A percentile compares a stretch with the other conserved stretches of the same genome.
phyloP scores from a whole-genome alignment of 2,797 vertebrate genomes.

The Enteromius unitaeniatus region DNA sequence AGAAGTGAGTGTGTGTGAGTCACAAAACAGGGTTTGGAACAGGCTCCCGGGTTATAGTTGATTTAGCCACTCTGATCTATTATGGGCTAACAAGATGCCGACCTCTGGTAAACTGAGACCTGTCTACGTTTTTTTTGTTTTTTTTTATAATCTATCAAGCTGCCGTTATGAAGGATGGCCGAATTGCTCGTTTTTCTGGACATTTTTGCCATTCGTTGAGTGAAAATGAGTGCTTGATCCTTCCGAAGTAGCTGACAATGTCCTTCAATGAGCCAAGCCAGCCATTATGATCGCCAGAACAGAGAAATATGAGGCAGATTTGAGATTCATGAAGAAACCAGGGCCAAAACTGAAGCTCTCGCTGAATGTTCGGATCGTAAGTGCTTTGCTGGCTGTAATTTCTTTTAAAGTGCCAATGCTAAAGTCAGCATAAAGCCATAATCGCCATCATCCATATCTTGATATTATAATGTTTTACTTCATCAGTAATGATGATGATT shows the following conservation, averaged over 20 bases:
- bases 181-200: neutral
- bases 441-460: neutral
- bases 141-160: neutral
- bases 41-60: conserved; percentile 33
- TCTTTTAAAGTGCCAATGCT: conserved; percentile 18
- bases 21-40: conserved; percentile 56
- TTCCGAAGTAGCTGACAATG: conserved; percentile 32
- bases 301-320: conserved; percentile 41
- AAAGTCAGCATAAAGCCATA: conserved; percentile 34
- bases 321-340: conserved; percentile 33
- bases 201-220: neutral
- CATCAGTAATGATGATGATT: neutral
- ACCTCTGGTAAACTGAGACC: conserved; percentile 35
- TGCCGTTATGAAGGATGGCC: neutral
- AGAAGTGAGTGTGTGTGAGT: conserved; percentile 49
- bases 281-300: conserved; percentile 29
- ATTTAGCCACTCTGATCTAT: conserved; percentile 45
- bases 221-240: conserved; percentile 5
- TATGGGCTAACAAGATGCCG: conserved; percentile 41
- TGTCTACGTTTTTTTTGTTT: conserved; percentile 3
- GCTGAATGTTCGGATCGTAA: conserved; percentile 4
- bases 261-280: conserved; percentile 34
- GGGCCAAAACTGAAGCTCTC: conserved; percentile 7
- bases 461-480: neutral
- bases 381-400: conserved; percentile 45